Percentiles rank a stretch among this genome's conserved stretches.
phyloP scores from a whole-genome alignment of 2,113 vertebrate genomes.

The Epinephelus fuscoguttatus region DNA sequence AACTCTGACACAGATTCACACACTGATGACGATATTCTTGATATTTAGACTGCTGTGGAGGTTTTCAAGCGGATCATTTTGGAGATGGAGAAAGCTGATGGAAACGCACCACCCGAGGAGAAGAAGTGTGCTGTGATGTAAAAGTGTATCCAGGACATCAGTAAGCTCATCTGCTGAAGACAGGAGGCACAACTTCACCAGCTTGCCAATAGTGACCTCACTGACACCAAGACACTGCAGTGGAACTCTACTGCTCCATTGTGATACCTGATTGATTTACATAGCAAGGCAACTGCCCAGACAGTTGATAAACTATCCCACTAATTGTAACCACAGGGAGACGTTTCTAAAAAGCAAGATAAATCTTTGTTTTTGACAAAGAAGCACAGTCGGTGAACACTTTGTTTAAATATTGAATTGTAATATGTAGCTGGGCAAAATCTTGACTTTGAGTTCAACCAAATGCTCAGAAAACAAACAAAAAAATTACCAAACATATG shows the following conservation, averaged over 20 bases:
- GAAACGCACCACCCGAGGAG: conserved; percentile 83
- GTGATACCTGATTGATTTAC: conserved; percentile 62
- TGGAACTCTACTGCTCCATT: conserved; percentile 56
- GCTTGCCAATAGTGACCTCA: conserved; percentile 74
- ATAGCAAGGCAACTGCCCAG: conserved; percentile 44
- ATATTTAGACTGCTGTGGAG: conserved; percentile 86
- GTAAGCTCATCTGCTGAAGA: conserved; percentile 75
- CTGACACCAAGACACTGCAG: conserved; percentile 65
- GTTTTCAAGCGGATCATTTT: conserved; percentile 89
- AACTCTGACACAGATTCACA: conserved; percentile 15
- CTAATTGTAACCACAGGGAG: conserved; percentile 43
- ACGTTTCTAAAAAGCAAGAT: conserved; percentile 49
- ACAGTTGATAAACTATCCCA: conserved; percentile 51
- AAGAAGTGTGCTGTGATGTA: conserved; percentile 87
- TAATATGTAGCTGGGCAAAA: conserved; percentile 24
- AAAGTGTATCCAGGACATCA: conserved; percentile 66
- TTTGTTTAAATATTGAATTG: conserved; percentile 43
- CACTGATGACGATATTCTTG: conserved; percentile 22
- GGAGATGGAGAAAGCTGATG: conserved; percentile 89
- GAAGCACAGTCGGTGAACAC: conserved; percentile 23
- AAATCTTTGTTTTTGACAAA: conserved; percentile 52
- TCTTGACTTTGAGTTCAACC: conserved; percentile 37
- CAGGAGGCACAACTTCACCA: conserved; percentile 80
- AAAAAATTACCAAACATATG: conserved; percentile 22
- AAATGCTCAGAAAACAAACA: conserved; percentile 34